Percentiles rank a stretch among this genome's conserved stretches.
Conservation (phyloP, 2,797 vertebrate species). For the Sebastes trivittatus region DNA sequence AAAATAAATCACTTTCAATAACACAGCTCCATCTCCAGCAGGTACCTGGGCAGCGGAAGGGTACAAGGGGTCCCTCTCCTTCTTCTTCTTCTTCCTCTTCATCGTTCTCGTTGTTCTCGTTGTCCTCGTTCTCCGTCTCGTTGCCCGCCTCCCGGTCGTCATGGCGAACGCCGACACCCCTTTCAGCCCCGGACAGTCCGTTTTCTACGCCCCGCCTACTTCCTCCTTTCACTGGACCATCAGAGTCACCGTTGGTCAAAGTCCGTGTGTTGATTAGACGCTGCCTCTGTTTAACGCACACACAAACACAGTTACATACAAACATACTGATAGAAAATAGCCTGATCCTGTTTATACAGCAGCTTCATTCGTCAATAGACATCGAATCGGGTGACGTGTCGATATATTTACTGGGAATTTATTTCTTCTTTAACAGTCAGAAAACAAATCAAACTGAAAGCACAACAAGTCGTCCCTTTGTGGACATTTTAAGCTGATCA, state of each 20-base stretch:
- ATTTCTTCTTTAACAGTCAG: neutral
- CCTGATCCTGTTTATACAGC: neutral
- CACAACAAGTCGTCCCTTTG: neutral
- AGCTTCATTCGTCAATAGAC: neutral
- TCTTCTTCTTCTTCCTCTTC: conserved; percentile 89
- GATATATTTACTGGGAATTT: neutral
- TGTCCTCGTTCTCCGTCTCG: conserved; percentile 89
- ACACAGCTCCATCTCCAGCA: neutral
- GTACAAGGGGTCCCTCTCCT: conserved; percentile 88
- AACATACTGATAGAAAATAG: neutral
- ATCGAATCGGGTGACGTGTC: neutral
- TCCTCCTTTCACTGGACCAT: conserved; percentile 86
- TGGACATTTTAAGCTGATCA: no score
- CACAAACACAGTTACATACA: neutral
- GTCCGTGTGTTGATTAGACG: conserved; percentile 90
- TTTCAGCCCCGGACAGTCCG: conserved; percentile 82
- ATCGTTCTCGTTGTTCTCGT: conserved; percentile 90
- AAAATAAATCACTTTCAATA: neutral
- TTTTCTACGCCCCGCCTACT: conserved; percentile 89
- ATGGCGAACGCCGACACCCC: conserved; percentile 66
- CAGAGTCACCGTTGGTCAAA: conserved; percentile 90
- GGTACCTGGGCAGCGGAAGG: conserved; percentile 89
- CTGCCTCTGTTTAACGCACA: conserved; percentile 85
- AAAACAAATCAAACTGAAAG: neutral
- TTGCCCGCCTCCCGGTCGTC: conserved; percentile 83